phyloP scores from a whole-genome alignment of 2,113 vertebrate genomes.

The Pygoscelis antarcticus region DNA sequence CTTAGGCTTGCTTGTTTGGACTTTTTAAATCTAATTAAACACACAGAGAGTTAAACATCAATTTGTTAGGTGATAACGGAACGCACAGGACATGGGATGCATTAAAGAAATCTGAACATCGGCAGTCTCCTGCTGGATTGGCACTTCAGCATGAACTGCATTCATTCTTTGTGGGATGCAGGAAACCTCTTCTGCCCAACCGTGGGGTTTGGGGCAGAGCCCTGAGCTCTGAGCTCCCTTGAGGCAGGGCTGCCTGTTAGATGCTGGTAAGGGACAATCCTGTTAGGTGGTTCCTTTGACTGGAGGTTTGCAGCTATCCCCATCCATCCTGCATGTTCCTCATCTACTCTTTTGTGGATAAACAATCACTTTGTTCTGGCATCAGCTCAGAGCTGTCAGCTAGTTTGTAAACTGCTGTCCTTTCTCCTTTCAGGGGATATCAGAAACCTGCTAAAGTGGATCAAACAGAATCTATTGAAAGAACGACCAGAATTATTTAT shows the following conservation, averaged over 20 bases:
- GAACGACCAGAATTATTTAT: constrained; percentile 94
- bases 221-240: not conserved
- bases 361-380: not conserved
- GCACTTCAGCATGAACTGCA: not conserved
- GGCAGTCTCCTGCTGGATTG: not conserved
- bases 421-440: constrained; percentile 86
- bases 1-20: not conserved
- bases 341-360: not conserved
- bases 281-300: not conserved
- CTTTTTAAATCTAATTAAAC: not conserved
- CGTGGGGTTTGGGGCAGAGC: not conserved
- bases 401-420: constrained; percentile 25
- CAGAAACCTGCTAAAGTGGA: constrained; percentile 93
- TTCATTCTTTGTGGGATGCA: not conserved
- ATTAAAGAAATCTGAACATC: not conserved
- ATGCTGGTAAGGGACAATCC: not conserved
- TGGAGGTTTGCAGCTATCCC: not conserved
- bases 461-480: constrained; percentile 91
- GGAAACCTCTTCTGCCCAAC: not conserved
- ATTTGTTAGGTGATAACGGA: not conserved
- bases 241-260: not conserved
- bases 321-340: not conserved
- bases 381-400: not conserved
- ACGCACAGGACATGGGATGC: not conserved
- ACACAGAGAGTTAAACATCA: not conserved